Base-by-base conservation (phyloP, 2,888 invertebrate species). In the Phyllotreta striolata region DNA sequence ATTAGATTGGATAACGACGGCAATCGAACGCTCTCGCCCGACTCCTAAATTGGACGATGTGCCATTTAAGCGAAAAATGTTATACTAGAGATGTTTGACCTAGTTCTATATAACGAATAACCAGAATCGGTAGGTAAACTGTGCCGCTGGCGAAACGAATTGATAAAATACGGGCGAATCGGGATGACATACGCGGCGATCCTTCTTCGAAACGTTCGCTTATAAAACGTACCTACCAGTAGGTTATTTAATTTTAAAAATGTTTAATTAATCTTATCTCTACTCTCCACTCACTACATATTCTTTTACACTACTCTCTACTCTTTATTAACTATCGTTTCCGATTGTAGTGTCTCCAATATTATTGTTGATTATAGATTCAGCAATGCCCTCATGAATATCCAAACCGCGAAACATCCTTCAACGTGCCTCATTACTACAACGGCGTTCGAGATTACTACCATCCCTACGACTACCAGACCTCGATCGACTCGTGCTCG, bases 361-460 rank as follows among this genome's bases (percentile, higher is more conserved):
- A n/a, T n/a, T n/a, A n/a, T n/a, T n/a, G n/a, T n/a, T n/a, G n/a
- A n/a, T n/a, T n/a, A n/a, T n/a, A 79, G 77, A 75, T 79, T 69
- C 78, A 76, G 65, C 76, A 79, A 72, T 77, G 78, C 70, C 77
- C 79, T 69, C 79, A 73, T 65, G 77, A 78, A 71, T 73, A 74
- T 62, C 74, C 77, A 71, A 71, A 76, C 71, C 78, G 73, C 68
- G 78, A 79, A 67, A 78, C 79, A 56, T 74, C 79, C 46, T 79
- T 79, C 72, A 76, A 73, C 62, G 73, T 72, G 66, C 76, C 77
- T 75, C 79, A 76, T 66, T 76, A 75, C 64, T 76, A 75, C 73
- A 74, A 77, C 68, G 74, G 74, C 67, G 70, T 73, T 56, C 70
- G 71, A 59, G 73, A 73, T 62, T 67, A 67, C 58, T 74, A 73